Percentiles rank a stretch among this genome's conserved stretches.
These are phyloP conservation scores for Tiaroga cobitis DNA, from an alignment of 2,797 vertebrate genomes.

Conservation along the genomic window DNA sequence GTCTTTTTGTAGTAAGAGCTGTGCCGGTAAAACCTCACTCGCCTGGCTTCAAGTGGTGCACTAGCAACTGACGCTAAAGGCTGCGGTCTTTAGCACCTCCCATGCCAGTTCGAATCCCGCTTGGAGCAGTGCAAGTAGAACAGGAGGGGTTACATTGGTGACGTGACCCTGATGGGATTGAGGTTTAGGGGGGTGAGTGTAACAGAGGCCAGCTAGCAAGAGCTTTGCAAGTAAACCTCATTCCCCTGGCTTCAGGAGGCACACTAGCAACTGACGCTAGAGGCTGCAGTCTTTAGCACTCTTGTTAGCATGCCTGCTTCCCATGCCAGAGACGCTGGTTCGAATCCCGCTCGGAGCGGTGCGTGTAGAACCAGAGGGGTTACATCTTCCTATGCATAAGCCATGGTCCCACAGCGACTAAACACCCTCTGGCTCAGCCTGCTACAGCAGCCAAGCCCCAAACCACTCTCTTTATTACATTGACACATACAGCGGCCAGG, in stretches of 20 bases:
- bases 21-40: background rate
- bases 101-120: background rate
- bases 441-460: background rate
- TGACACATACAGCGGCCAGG: too few relatives aligned
- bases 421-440: background rate
- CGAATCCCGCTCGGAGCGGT: background rate
- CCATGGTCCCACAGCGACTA: background rate
- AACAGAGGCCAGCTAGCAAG: background rate
- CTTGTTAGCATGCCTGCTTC: background rate
- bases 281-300: background rate
- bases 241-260: background rate
- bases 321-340: background rate
- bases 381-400: background rate
- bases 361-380: background rate
- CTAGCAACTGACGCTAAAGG: background rate
- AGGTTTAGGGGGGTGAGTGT: too few relatives aligned
- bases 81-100: too few relatives aligned
- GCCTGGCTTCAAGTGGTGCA: background rate
- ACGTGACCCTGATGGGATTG: too few relatives aligned
- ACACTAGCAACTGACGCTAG: background rate
- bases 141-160: background rate
- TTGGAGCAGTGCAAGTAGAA: background rate
- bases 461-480: background rate
- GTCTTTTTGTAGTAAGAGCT: too few relatives aligned
- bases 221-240: background rate